phyloP scores from a whole-genome alignment of 2,888 invertebrate species.

The Hybos culiciformis region DNA sequence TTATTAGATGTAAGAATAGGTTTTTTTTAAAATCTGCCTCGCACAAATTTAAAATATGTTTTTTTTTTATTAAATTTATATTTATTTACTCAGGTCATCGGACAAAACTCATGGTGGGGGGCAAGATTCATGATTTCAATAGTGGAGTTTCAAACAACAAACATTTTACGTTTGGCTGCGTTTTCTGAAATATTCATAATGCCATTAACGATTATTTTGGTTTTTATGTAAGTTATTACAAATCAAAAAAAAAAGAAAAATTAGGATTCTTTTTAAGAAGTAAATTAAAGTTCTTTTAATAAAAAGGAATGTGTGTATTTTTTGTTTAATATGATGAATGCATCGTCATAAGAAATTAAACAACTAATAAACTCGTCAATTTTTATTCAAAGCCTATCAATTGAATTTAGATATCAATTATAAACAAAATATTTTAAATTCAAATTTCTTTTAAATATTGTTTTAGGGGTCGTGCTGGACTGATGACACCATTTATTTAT shows the following conservation, averaged over 20 bases:
- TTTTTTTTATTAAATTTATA: neutral
- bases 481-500: conserved; percentile 90
- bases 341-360: too few relatives aligned
- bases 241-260: too few relatives aligned
- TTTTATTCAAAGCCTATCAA: too few relatives aligned
- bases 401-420: conserved; percentile 7
- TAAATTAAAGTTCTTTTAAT: too few relatives aligned
- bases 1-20: conserved; percentile 74
- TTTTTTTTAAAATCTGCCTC: conserved; percentile 3
- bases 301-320: too few relatives aligned
- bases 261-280: too few relatives aligned
- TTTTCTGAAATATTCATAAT: conserved; percentile 87
- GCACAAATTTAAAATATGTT: neutral
- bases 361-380: too few relatives aligned
- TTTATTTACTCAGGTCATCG: conserved; percentile 54
- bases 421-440: conserved; percentile 1
- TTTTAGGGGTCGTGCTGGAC: conserved; percentile 74
- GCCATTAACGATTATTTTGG: conserved; percentile 65
- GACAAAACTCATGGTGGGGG: conserved; percentile 86
- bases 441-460: conserved; percentile 11
- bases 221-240: conserved; percentile 66
- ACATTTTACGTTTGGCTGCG: conserved; percentile 80
- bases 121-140: conserved; percentile 72
- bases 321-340: too few relatives aligned
- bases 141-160: conserved; percentile 80